Percentiles rank a stretch among this genome's conserved stretches.
phyloP scores from a whole-genome alignment of 2,113 vertebrate genomes.

The Heliornis fulica region DNA sequence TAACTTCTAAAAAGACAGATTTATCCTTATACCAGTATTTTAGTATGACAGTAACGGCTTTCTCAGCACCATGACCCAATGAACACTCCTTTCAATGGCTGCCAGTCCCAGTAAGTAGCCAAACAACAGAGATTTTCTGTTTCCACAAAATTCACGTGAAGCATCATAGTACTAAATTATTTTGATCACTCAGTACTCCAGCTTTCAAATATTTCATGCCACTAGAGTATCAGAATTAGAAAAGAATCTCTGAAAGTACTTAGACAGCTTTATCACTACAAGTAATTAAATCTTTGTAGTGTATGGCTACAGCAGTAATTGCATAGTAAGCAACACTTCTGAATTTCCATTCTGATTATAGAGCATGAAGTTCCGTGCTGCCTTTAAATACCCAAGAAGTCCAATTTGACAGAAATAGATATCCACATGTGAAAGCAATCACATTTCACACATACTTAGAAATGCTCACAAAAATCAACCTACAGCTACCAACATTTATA shows the following conservation, averaged over 20 bases:
- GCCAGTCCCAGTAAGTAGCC: neutral
- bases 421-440: neutral
- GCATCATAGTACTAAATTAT: neutral
- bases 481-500: neutral
- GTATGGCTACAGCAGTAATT: neutral
- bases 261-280: neutral
- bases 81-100: neutral
- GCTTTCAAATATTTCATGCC: neutral
- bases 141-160: neutral
- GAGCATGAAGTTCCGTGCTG: rapidly evolving
- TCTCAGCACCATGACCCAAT: neutral
- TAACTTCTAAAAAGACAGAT: conserved; percentile 50
- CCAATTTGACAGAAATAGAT: neutral
- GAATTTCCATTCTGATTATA: neutral
- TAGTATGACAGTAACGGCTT: neutral
- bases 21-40: conserved; percentile 12
- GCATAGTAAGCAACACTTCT: neutral
- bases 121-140: neutral
- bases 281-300: conserved; percentile 13
- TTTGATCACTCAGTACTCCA: neutral
- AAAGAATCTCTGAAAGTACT: neutral
- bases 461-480: neutral
- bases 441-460: neutral
- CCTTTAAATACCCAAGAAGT: neutral
- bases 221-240: neutral